phyloP scores from a whole-genome alignment of 53 echinoderm and acorn worm genomes.

The Actinopyga echinites region DNA sequence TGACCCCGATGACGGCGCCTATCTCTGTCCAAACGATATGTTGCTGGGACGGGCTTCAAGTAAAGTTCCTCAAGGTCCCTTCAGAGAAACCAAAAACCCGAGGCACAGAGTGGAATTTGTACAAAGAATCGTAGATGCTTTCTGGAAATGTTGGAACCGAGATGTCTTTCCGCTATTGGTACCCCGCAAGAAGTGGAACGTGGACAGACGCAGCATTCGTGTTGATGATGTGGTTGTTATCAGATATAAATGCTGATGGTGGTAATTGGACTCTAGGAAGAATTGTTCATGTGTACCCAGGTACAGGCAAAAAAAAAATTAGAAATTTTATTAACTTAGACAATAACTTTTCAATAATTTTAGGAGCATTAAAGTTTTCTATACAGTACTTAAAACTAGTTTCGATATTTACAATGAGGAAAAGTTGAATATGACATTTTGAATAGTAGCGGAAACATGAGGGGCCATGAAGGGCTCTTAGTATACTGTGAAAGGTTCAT shows the following conservation, averaged over 20 bases:
- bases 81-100: conserved; percentile 45
- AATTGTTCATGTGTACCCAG: conserved; percentile 68
- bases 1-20: conserved; percentile 55
- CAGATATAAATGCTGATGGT: conserved; percentile 45
- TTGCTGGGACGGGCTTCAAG: conserved; percentile 42
- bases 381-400: too few species aligned
- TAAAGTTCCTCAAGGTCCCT: conserved; percentile 55
- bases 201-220: conserved; percentile 63
- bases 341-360: too few species aligned
- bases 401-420: too few species aligned
- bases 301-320: conserved; percentile 42
- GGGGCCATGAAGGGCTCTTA: too few species aligned
- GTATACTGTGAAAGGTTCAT: too few species aligned
- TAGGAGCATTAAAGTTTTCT: too few species aligned
- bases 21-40: conserved; percentile 56
- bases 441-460: too few species aligned
- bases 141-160: conserved; percentile 56
- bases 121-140: conserved; percentile 53
- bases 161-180: conserved; percentile 59
- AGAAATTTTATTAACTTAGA: conserved; percentile 43
- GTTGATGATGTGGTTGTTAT: conserved; percentile 56
- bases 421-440: too few species aligned
- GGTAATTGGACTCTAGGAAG: conserved; percentile 57
- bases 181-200: conserved; percentile 57
- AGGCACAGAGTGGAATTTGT: conserved; percentile 64